Conservation (phyloP, 2,113 vertebrate species). For the Solea senegalensis region DNA sequence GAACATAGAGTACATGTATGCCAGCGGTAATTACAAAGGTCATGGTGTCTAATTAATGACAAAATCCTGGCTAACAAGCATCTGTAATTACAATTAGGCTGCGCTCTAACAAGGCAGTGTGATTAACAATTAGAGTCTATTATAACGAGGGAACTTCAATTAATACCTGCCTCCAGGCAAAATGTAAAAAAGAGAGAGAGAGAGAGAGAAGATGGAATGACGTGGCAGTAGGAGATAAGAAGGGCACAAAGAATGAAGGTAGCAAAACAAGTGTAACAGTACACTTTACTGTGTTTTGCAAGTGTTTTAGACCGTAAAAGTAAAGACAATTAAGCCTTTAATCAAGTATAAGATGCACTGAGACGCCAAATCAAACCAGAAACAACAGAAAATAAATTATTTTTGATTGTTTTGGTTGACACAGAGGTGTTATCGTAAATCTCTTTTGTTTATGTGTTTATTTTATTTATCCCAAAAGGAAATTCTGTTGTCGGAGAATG, state of each 20-base stretch:
- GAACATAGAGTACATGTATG: constrained; percentile 21
- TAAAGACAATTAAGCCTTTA: too few relatives aligned
- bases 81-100: constrained; percentile 74
- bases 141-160: constrained; percentile 69
- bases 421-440: too few relatives aligned
- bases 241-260: background rate
- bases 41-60: constrained; percentile 70
- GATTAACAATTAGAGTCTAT: constrained; percentile 75
- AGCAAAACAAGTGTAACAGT: background rate
- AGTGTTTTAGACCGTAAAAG: too few relatives aligned
- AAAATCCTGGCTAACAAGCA: constrained; percentile 60
- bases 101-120: constrained; percentile 68
- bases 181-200: constrained; percentile 12
- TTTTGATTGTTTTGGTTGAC: too few relatives aligned
- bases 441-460: too few relatives aligned
- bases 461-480: too few relatives aligned
- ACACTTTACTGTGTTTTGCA: background rate
- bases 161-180: constrained; percentile 68
- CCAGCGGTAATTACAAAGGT: constrained; percentile 68
- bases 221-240: background rate
- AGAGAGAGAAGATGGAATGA: background rate
- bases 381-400: too few relatives aligned
- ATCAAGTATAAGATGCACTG: too few relatives aligned
- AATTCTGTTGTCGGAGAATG: too few relatives aligned
- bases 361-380: too few relatives aligned